Evolutionary conservation across 2,113 vertebrate genomes (phyloP).

Genomic region (Columba janthina): DNA sequence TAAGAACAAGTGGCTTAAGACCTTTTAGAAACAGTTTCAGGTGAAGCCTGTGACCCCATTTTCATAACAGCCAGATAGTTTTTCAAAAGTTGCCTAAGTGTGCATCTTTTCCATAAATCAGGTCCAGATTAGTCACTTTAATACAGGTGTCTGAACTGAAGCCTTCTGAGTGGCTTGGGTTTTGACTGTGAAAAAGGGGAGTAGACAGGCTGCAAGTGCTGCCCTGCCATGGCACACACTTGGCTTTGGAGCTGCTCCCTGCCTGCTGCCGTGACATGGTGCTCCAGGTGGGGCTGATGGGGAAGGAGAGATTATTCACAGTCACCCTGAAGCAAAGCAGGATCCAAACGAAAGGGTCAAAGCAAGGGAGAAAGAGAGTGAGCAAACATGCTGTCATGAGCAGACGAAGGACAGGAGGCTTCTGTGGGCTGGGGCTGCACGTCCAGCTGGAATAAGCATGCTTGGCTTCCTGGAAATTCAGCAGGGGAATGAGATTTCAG

Average conservation of each 20-base stretch:
- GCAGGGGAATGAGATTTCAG: conserved; percentile 11
- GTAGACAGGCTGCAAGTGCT: not conserved
- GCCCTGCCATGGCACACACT: rapidly evolving
- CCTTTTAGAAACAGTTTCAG: not conserved
- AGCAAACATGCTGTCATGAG: not conserved
- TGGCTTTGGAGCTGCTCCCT: not conserved
- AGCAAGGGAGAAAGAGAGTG: not conserved
- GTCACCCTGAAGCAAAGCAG: not conserved
- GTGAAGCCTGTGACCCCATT: not conserved
- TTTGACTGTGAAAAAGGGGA: not conserved
- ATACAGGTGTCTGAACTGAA: not conserved
- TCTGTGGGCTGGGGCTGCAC: not conserved
- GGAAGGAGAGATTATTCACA: not conserved
- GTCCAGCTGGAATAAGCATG: not conserved
- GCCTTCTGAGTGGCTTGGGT: not conserved
- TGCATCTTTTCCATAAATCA: not conserved
- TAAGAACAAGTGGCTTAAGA: not conserved
- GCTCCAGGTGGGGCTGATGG: not conserved
- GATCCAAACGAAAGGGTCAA: not conserved
- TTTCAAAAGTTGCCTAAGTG: not conserved
- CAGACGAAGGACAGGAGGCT: not conserved
- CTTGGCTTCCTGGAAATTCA: not conserved
- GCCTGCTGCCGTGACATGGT: not conserved
- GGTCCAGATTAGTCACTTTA: not conserved
- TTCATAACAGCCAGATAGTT: not conserved